Evolutionary conservation across 2,797 vertebrate species (phyloP), one percentile per base, ranked within the genome.

Genomic region (Huso huso): DNA sequence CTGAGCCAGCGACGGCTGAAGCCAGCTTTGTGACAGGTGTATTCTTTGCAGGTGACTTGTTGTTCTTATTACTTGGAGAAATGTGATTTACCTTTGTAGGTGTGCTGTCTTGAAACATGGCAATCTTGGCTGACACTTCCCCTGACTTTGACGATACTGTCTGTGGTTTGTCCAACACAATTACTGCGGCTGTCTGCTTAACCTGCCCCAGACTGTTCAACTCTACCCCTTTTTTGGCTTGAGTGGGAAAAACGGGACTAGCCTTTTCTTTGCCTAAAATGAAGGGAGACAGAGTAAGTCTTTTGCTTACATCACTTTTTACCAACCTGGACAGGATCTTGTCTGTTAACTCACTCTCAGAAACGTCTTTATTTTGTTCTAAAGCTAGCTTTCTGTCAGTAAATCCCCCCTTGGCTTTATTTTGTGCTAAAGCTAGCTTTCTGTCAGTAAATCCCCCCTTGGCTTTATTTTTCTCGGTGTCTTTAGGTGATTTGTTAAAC

Each of bases 41-140:
- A 6, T 23, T 61, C 61, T 66, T 65, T 55, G 18, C 53, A 49
- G 23, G 60, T 1, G 18, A 79, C 66, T 64, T 66, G 58, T 48
- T 62, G 52, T 12, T 58, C 63, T n/a, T n/a, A n/a, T 23, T 8
- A 10, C 63, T 3, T 2, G 51, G 10, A 66, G 64, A 50, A 67
- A 53, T 48, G 51, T 64, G 62, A 7, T 6, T n/a, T 4, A 1
- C 48, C 23, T 23, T 71, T 9, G 55, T 12, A 49, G 67, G 50
- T 48, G 23, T 69, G 18, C 12, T 62, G 62, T 70, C 61, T 72
- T 73, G 67, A 48, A 74, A 69, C 61, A 51, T 11, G 11, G 13
- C 37, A 18, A 49, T 58, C 71, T 76, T 82, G 57, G 62, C 12
- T 62, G 62, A 50, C 61, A 69, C 57, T 13, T 48, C 69, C n/a